Base-by-base conservation (phyloP, 2,888 invertebrate species). In the Hybos culiciformis region DNA sequence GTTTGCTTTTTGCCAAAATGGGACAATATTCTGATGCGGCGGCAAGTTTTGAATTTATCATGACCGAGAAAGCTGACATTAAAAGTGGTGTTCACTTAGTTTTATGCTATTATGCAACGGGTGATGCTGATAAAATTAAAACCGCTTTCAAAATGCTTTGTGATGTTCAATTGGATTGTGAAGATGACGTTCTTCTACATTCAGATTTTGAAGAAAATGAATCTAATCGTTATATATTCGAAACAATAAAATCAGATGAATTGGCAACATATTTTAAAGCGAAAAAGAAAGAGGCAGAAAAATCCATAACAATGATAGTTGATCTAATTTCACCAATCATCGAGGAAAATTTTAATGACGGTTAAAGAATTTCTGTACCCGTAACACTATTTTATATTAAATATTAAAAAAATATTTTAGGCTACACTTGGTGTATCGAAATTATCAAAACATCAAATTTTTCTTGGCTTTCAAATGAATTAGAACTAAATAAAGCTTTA, bases 11-110 rank as follows among this genome's bases (percentile, higher is more conserved):
- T 60, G 87, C 97, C 19, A 85, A 88, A 59, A 87, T 96, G 85
- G 91, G 91, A 21, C 92, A 94, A 63, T 92, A 92, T 66, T 84
- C 85, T 41, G 97, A 98, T 62, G 97, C 98, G 0, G 84, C 93
- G 37, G 86, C 87, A 4, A 92, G 91, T 56, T 92, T 98, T 65
- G 97, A 98, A 61, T 94, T 92, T 66, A 94, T 97, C 46, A 93
- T 98, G 90, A 85, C 88, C 42, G 96, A 97, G 63, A 82, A 86
- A 53, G 83, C 93, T 0, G 88, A 90, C 60, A 85, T 88, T 58
- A 83, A 81, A 55, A 82, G 82, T 50, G 82, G 93, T 34, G 73
- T 98, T 50, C 93, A 97, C 63, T 71, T 94, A 43, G 80, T 96
- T 44, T 65, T 90, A 20, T 90, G 90, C 56, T 85, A 87, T 52